Conservation (phyloP, 2,113 vertebrate species). For the Clarias gariepinus region DNA sequence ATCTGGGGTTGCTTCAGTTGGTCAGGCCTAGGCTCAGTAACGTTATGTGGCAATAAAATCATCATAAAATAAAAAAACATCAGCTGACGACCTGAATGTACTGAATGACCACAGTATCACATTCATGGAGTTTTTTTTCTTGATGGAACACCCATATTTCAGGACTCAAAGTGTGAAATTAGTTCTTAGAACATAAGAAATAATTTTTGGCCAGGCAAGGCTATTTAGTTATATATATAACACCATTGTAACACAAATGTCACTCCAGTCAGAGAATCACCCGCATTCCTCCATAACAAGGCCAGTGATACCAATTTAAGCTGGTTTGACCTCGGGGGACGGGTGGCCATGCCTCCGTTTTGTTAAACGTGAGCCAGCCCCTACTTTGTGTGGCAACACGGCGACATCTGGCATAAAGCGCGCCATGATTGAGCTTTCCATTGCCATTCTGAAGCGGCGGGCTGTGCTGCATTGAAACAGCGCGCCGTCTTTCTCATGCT, state of each 20-base stretch:
- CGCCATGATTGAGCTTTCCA: conserved; percentile 66
- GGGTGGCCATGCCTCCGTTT: conserved; percentile 45
- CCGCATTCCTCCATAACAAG: conserved; percentile 52
- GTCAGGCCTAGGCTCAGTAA: too few species aligned
- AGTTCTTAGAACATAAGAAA: too few species aligned
- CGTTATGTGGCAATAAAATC: too few species aligned
- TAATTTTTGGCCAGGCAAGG: too few species aligned
- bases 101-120: too few species aligned
- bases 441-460: conserved; percentile 74
- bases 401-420: conserved; percentile 84
- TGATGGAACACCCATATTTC: too few species aligned
- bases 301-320: conserved; percentile 50
- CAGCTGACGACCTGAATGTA: too few species aligned
- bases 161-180: too few species aligned
- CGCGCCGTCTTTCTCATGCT: conserved; percentile 86
- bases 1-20: too few species aligned
- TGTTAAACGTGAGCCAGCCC: conserved; percentile 67
- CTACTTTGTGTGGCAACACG: conserved; percentile 73
- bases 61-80: too few species aligned
- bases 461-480: conserved; percentile 78
- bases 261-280: not conserved
- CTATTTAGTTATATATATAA: not conserved
- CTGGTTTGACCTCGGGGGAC: conserved; percentile 59
- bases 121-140: too few species aligned
- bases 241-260: too few species aligned